Conservation (phyloP, 2,113 vertebrate genomes). For the Nothobranchius kuhntae region DNA sequence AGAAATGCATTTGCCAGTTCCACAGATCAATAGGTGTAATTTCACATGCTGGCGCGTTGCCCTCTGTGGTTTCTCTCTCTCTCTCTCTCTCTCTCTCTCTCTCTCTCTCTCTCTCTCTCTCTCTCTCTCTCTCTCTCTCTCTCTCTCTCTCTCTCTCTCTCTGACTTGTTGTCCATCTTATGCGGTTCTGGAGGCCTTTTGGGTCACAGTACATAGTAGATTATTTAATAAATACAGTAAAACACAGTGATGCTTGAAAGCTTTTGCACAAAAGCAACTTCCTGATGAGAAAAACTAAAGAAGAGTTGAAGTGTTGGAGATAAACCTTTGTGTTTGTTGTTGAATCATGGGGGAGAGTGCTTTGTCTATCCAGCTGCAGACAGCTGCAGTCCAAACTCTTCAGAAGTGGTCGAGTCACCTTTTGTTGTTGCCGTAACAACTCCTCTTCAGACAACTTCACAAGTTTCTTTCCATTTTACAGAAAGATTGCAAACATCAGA, state of each 20-base stretch:
- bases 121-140: conserved; percentile 4
- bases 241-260: too few species aligned
- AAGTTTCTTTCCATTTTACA: too few species aligned
- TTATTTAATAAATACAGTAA: not conserved
- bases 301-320: too few species aligned
- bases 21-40: conserved; percentile 67
- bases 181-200: conserved; percentile 1
- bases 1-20: conserved; percentile 54
- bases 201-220: not conserved
- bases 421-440: too few species aligned
- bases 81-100: conserved; percentile 8
- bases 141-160: conserved; percentile 8
- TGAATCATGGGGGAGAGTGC: not conserved
- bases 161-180: conserved; percentile 24
- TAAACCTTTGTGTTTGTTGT: not conserved
- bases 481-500: too few species aligned
- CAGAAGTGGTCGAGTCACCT: not conserved
- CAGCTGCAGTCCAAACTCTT: not conserved
- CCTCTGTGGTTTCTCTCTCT: not conserved
- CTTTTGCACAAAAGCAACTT: too few species aligned
- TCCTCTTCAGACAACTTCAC: not conserved
- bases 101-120: conserved; percentile 3
- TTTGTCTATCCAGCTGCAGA: not conserved
- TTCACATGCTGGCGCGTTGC: conserved; percentile 51
- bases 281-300: too few species aligned